Conservation (phyloP, 1,140 invertebrate species). For the Drosophila leontia region DNA sequence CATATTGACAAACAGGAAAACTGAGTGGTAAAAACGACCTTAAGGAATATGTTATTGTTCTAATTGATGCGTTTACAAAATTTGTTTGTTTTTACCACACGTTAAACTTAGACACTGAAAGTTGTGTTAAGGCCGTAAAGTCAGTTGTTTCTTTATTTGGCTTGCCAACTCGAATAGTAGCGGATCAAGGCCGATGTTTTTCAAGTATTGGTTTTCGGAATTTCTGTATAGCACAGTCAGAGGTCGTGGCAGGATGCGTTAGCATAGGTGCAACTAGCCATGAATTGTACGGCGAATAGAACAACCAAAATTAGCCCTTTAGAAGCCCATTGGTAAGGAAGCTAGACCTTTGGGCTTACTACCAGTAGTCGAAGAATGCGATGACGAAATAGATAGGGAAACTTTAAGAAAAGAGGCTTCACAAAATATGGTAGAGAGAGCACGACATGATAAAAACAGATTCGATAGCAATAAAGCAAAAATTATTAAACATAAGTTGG, state of each 20-base stretch:
- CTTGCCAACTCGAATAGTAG: no score
- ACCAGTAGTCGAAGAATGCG: neutral
- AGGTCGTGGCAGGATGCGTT: neutral
- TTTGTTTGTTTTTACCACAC: neutral
- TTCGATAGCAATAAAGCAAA: no score
- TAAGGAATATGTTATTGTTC: no score
- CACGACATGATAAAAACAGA: no score
- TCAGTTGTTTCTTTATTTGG: neutral
- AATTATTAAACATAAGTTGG: no score
- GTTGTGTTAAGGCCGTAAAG: neutral
- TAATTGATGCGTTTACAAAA: no score
- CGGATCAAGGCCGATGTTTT: no score
- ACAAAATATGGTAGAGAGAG: neutral
- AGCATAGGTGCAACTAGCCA: neutral
- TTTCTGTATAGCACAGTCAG: neutral
- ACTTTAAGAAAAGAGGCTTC: conserved; percentile 6
- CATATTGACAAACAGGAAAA: no score
- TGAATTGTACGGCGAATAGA: conserved; percentile 4
- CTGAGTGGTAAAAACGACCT: no score
- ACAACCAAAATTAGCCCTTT: conserved; percentile 7
- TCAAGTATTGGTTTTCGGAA: no score
- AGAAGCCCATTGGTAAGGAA: conserved; percentile 1
- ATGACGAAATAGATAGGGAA: neutral
- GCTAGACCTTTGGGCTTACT: conserved; percentile 15
- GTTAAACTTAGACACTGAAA: neutral